Evolutionary conservation across 2,113 vertebrate genomes (phyloP).

Genomic region (Oryzias woworae): DNA sequence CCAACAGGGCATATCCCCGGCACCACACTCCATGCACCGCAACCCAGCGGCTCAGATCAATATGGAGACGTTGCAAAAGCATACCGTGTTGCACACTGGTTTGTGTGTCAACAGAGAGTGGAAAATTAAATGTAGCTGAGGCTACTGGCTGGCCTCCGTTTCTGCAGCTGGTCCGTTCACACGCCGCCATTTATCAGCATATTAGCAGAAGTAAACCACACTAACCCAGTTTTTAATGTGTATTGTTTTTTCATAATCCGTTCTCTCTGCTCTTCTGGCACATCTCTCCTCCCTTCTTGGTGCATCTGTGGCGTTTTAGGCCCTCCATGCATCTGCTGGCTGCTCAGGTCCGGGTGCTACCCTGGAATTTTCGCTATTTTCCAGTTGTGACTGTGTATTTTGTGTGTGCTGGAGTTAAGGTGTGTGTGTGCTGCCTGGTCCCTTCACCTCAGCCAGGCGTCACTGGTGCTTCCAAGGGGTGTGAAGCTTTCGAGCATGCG

Average conservation of each 20-base stretch:
- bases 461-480: slow-evolving; percentile 46
- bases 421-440: slow-evolving; percentile 19
- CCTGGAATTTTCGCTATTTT: slow-evolving; percentile 76
- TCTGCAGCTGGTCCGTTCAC: slow-evolving; percentile 14
- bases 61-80: slow-evolving; percentile 40
- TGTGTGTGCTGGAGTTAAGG: slow-evolving; percentile 18
- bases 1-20: slow-evolving; percentile 26
- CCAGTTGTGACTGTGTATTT: slow-evolving; percentile 36
- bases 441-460: slow-evolving; percentile 29
- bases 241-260: background rate
- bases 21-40: slow-evolving; percentile 12
- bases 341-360: slow-evolving; percentile 56
- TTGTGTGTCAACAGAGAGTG: slow-evolving; percentile 14
- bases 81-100: slow-evolving; percentile 20
- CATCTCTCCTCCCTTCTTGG: slow-evolving; percentile 14
- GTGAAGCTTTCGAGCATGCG: slow-evolving; percentile 41
- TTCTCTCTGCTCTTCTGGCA: slow-evolving; percentile 1
- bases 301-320: slow-evolving; percentile 62
- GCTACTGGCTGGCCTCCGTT: slow-evolving; percentile 13
- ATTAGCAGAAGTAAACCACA: slow-evolving; percentile 1
- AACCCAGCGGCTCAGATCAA: slow-evolving; percentile 55
- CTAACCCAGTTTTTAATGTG: slow-evolving; percentile 7
- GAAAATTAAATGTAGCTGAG: slow-evolving; percentile 4
- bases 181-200: slow-evolving; percentile 3
- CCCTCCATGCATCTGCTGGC: slow-evolving; percentile 62